Percentiles rank a stretch among this genome's conserved stretches.
These are phyloP conservation scores for Watsonalla cultraria DNA, from an alignment of 2,888 invertebrate genomes.

Conservation along the genomic window DNA sequence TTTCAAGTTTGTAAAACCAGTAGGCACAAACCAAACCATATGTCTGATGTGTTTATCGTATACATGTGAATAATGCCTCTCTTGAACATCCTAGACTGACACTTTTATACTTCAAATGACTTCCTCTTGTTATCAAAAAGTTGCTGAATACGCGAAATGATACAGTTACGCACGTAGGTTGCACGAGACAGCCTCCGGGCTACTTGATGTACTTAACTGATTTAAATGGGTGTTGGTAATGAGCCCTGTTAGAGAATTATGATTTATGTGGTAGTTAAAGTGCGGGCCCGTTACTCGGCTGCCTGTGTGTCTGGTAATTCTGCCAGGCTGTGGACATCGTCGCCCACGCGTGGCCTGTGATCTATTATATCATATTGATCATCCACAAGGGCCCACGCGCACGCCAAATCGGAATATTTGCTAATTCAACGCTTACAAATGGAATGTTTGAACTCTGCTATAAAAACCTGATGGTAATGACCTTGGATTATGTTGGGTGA, in stretches of 20 bases:
- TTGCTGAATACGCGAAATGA: too few species aligned
- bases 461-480: not conserved
- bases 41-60: too few species aligned
- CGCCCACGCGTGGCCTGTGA: not conserved
- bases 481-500: not conserved
- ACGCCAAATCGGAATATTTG: not conserved
- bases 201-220: not conserved
- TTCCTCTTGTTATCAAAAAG: too few species aligned
- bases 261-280: not conserved
- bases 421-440: slow-evolving; percentile 1
- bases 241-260: not conserved
- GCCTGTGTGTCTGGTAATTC: not conserved
- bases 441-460: not conserved
- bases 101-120: too few species aligned
- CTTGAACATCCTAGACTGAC: too few species aligned
- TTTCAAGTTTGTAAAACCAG: too few species aligned
- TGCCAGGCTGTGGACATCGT: not conserved
- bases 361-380: slow-evolving; percentile 2
- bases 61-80: too few species aligned
- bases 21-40: too few species aligned
- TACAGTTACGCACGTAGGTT: too few species aligned
- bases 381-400: not conserved
- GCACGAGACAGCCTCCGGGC: not conserved
- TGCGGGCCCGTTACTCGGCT: not conserved
- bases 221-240: not conserved